Conservation (phyloP, 2,113 vertebrate genomes). For the Salminus brasiliensis region DNA sequence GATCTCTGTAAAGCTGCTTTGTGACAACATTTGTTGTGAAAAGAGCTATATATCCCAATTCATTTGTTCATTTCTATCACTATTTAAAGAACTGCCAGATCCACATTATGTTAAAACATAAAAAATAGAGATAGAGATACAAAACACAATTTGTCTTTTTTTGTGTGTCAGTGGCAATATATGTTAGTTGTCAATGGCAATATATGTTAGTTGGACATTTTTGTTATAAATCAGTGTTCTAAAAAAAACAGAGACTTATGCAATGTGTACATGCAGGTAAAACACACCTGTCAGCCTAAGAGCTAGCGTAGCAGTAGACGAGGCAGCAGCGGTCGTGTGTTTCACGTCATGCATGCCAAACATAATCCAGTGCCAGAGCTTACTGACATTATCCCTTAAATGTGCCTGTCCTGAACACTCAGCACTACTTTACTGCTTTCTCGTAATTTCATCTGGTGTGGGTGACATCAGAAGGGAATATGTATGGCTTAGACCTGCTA, state of each 20-base stretch:
- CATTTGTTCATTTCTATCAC: too few species aligned
- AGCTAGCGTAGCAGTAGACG: not conserved
- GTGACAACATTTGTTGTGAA: too few species aligned
- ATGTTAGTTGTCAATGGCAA: too few species aligned
- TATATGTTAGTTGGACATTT: too few species aligned
- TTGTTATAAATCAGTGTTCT: not conserved
- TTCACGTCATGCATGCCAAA: not conserved
- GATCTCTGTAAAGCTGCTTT: too few species aligned
- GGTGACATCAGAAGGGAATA: not conserved
- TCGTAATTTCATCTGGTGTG: not conserved
- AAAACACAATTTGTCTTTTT: too few species aligned
- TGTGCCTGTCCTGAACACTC: constrained; percentile 32
- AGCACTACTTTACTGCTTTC: not conserved
- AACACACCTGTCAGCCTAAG: not conserved
- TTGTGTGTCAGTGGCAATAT: too few species aligned
- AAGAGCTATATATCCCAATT: too few species aligned
- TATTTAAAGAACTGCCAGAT: too few species aligned
- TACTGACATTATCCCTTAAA: constrained; percentile 30
- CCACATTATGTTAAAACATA: too few species aligned
- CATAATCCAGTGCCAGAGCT: constrained; percentile 36
- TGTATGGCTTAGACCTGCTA: not conserved
- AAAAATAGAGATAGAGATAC: too few species aligned
- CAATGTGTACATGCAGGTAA: not conserved
- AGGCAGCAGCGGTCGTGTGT: not conserved
- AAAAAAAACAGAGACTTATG: not conserved